These are phyloP conservation scores for Mythimna ferrago DNA, from an alignment of 2,888 invertebrate genomes.

Conservation along the genomic window DNA sequence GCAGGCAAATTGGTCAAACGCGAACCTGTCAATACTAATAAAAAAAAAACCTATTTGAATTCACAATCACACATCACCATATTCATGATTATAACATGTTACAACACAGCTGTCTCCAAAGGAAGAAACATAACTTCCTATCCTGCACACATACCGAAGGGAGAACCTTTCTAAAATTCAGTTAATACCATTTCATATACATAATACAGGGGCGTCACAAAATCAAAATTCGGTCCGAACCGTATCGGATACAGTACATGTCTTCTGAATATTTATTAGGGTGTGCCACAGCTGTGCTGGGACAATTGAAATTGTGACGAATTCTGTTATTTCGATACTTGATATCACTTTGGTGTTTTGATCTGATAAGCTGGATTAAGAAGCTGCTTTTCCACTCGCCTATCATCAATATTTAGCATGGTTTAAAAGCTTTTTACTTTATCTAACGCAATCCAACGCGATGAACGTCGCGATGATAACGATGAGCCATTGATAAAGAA, in stretches of 20 bases:
- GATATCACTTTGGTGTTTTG: constrained; percentile 39
- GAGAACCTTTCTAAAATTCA: constrained; percentile 58
- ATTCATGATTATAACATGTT: constrained; percentile 23
- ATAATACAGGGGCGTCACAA: constrained; percentile 60
- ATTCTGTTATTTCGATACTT: constrained; percentile 62
- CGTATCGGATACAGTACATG: constrained; percentile 59
- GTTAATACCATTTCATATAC: constrained; percentile 65
- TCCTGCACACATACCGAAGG: not conserved
- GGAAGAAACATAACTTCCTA: constrained; percentile 7
- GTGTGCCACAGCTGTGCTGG: constrained; percentile 66
- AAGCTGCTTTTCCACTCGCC: no score
- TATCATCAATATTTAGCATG: no score
- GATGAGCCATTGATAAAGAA: no score
- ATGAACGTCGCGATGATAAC: no score
- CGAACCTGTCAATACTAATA: no score
- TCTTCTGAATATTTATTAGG: constrained; percentile 79
- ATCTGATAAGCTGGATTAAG: constrained; percentile 35
- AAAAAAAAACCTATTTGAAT: constrained; percentile 11
- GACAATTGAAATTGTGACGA: constrained; percentile 69
- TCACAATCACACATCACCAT: not conserved
- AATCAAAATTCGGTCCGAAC: constrained; percentile 72
- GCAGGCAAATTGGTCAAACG: no score
- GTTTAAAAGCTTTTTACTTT: no score
- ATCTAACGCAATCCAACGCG: no score
- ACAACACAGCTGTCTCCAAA: constrained; percentile 19